A percentile compares a stretch with the other conserved stretches of the same genome.
Evolutionary conservation across 2,113 vertebrate genomes (phyloP).

Genomic region (Notothenia coriiceps): DNA sequence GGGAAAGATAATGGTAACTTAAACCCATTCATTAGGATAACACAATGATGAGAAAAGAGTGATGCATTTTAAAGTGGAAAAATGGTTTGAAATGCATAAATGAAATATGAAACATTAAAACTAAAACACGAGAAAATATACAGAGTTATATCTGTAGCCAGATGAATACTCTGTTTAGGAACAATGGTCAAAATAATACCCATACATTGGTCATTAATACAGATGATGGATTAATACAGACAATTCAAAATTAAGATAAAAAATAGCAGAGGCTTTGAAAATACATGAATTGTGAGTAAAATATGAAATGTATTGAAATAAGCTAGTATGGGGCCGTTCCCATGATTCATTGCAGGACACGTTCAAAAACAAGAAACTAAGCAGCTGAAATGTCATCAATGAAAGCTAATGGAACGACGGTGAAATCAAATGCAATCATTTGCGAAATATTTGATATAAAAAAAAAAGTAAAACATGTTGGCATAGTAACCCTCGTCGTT

Average conservation of each 20-base stretch:
- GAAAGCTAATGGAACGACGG: neutral
- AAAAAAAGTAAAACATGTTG: no score
- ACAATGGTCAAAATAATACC: neutral
- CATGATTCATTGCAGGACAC: conserved; percentile 19
- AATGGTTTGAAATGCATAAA: conserved; percentile 4
- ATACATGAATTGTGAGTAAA: conserved; percentile 38
- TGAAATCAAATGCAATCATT: neutral
- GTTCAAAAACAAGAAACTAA: conserved; percentile 40
- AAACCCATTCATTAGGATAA: neutral
- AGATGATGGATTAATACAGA: neutral
- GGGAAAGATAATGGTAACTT: neutral
- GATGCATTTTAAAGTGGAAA: neutral
- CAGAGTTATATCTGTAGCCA: neutral
- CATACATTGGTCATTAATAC: neutral
- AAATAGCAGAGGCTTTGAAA: conserved; percentile 10
- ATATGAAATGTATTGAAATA: conserved; percentile 24
- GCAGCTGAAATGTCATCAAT: neutral
- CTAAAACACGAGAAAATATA: neutral
- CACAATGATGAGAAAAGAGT: neutral
- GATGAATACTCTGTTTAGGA: neutral
- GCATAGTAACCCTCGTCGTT: no score
- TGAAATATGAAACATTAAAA: neutral
- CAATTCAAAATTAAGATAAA: neutral
- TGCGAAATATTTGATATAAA: neutral
- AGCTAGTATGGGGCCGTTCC: conserved; percentile 54